A percentile compares a stretch with the other conserved stretches of the same genome.
Evolutionary conservation across 2,113 vertebrate genomes (phyloP).

Genomic region (Colinus virginianus): DNA sequence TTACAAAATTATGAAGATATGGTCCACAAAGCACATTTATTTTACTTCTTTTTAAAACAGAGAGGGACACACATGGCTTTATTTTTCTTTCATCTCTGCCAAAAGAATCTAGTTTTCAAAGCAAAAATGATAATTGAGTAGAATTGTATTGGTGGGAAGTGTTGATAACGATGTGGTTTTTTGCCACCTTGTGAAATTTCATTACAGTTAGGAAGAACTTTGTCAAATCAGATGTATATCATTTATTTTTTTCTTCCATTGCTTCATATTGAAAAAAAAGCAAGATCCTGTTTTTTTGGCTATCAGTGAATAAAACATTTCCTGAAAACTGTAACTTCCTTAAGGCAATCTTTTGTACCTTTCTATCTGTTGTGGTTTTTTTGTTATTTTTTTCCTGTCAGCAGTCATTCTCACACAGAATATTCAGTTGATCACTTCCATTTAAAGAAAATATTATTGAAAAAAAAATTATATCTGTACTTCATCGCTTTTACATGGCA

Average conservation of each 20-base stretch:
- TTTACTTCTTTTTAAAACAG: neutral
- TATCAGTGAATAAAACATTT: slow-evolving; percentile 86
- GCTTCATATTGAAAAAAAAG: slow-evolving; percentile 59
- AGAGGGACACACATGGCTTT: neutral
- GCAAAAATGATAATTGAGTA: slow-evolving; percentile 59
- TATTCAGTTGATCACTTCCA: slow-evolving; percentile 32
- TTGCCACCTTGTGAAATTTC: slow-evolving; percentile 74
- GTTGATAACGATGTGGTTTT: slow-evolving; percentile 80
- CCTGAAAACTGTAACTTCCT: slow-evolving; percentile 81
- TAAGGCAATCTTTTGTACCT: slow-evolving; percentile 61
- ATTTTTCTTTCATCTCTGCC: slow-evolving; percentile 54
- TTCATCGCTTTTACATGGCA: neutral
- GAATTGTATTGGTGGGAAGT: slow-evolving; percentile 57
- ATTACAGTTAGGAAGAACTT: slow-evolving; percentile 74
- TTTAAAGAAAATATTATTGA: slow-evolving; percentile 59
- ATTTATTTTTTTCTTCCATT: slow-evolving; percentile 72
- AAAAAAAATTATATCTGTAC: neutral
- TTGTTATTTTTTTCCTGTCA: slow-evolving; percentile 54
- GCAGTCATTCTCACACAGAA: slow-evolving; percentile 51
- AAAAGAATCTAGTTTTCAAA: slow-evolving; percentile 60
- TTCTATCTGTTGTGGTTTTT: slow-evolving; percentile 39
- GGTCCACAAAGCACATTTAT: slow-evolving; percentile 51
- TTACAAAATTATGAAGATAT: slow-evolving; percentile 66
- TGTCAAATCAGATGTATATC: slow-evolving; percentile 64
- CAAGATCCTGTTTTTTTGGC: slow-evolving; percentile 73